A percentile compares a stretch with the other conserved stretches of the same genome.
phyloP scores from a whole-genome alignment of 23 tunicate species.

The Phallusia fumigata region DNA sequence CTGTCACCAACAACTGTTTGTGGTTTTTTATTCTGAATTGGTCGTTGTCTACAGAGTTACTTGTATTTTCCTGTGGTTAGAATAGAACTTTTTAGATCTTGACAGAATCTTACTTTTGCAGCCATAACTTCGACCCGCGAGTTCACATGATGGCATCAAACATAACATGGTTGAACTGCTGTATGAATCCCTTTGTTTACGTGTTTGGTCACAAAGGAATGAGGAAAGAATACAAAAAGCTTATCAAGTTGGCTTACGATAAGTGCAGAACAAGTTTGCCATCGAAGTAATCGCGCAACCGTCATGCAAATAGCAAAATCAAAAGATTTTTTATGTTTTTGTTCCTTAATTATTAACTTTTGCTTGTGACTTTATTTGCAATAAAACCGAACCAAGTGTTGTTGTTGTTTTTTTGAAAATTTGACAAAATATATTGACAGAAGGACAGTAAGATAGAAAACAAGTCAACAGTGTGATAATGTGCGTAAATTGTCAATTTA shows the following conservation, averaged over 20 bases:
- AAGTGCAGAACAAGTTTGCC: neutral
- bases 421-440: too few species aligned
- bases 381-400: conserved; percentile 2
- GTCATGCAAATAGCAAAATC: neutral
- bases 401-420: too few species aligned
- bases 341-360: neutral
- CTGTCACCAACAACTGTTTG: too few species aligned
- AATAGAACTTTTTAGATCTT: too few species aligned
- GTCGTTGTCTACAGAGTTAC: too few species aligned
- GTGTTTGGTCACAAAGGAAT: conserved; percentile 60
- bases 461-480: too few species aligned
- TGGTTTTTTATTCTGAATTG: too few species aligned
- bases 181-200: conserved; percentile 87
- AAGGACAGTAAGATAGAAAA: too few species aligned
- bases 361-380: neutral
- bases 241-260: conserved; percentile 18
- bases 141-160: conserved; percentile 86
- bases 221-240: conserved; percentile 65
- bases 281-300: too few species aligned
- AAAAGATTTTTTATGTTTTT: neutral
- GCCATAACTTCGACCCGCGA: conserved; percentile 55
- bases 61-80: too few species aligned
- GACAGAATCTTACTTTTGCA: too few species aligned
- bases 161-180: conserved; percentile 91
- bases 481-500: too few species aligned